Conservation (phyloP, 1,140 invertebrate genomes). For the Drosophila nasuta region DNA sequence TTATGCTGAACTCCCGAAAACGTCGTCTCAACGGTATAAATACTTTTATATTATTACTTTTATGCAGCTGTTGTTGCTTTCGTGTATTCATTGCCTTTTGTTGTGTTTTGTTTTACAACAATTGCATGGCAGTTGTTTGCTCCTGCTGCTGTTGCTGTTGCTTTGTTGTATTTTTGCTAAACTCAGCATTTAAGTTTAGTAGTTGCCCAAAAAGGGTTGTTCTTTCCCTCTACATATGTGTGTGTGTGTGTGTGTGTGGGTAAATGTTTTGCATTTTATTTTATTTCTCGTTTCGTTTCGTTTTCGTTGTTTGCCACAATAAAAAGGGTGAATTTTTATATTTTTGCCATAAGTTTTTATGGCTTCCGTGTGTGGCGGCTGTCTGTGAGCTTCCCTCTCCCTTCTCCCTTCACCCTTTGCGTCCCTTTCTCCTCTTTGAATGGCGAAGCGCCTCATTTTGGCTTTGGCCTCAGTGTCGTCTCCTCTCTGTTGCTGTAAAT, state of each 20-base stretch:
- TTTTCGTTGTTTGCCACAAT: slow-evolving; percentile 80
- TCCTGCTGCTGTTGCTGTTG: slow-evolving; percentile 12
- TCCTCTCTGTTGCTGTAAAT: slow-evolving; percentile 4
- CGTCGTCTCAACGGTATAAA: slow-evolving; percentile 13
- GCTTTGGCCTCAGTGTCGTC: slow-evolving; percentile 18
- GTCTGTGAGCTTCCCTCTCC: slow-evolving; percentile 50
- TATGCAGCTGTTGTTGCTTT: slow-evolving; percentile 67
- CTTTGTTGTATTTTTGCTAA: slow-evolving; percentile 70
- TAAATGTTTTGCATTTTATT: slow-evolving; percentile 81
- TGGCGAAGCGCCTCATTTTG: slow-evolving; percentile 25
- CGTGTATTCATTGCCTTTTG: slow-evolving; percentile 69
- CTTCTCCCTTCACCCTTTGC: neutral
- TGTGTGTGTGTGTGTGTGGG: slow-evolving; percentile 37
- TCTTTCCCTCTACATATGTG: slow-evolving; percentile 5
- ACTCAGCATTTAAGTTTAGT: slow-evolving; percentile 80
- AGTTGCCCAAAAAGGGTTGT: slow-evolving; percentile 66
- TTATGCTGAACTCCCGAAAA: slow-evolving; percentile 1
- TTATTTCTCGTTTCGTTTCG: slow-evolving; percentile 57
- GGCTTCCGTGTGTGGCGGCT: slow-evolving; percentile 81
- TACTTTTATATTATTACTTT: slow-evolving; percentile 66
- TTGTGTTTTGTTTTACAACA: slow-evolving; percentile 70
- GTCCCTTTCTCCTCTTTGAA: neutral
- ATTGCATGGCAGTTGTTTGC: slow-evolving; percentile 59
- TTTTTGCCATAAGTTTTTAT: slow-evolving; percentile 82
- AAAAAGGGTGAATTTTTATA: slow-evolving; percentile 83